A percentile compares a stretch with the other conserved stretches of the same genome.
Conservation (phyloP, 2,888 invertebrate genomes). For the Terebella lapidaria region DNA sequence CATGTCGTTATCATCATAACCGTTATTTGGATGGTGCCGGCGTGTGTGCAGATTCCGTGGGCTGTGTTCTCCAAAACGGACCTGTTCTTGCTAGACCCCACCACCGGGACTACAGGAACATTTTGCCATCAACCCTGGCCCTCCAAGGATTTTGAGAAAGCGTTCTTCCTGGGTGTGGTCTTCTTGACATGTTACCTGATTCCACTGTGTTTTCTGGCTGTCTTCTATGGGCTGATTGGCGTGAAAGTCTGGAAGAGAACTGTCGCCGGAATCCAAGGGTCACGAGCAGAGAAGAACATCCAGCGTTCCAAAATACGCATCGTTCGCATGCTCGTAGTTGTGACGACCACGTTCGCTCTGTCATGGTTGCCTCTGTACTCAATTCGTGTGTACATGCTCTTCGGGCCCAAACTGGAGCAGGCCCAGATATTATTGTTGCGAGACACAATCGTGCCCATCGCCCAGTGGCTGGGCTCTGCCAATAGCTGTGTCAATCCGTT, state of each 20-base stretch:
- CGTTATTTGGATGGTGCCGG: constrained; percentile 83
- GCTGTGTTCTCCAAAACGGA: constrained; percentile 63
- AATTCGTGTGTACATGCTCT: constrained; percentile 75
- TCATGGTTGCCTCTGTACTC: constrained; percentile 90
- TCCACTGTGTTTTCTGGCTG: constrained; percentile 82
- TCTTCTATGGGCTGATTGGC: constrained; percentile 90
- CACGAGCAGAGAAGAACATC: constrained; percentile 34
- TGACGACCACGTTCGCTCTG: constrained; percentile 85
- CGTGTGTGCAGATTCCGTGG: constrained; percentile 84
- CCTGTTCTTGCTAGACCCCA: neutral
- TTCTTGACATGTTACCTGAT: constrained; percentile 84
- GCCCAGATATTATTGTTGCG: constrained; percentile 11
- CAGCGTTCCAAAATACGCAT: constrained; percentile 89
- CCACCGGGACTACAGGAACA: neutral
- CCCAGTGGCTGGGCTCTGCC: constrained; percentile 87
- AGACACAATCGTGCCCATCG: constrained; percentile 69
- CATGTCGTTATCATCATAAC: constrained; percentile 67
- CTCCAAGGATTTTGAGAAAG: constrained; percentile 50
- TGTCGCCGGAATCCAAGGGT: constrained; percentile 81
- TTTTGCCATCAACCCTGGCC: constrained; percentile 12
- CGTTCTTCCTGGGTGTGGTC: constrained; percentile 84
- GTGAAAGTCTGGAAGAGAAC: constrained; percentile 72
- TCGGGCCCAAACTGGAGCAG: constrained; percentile 11
- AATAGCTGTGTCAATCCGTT: constrained; percentile 95
- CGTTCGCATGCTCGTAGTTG: constrained; percentile 88